Evolutionary conservation across 2,888 invertebrate species (phyloP).

Genomic region (Clivina fossor): DNA sequence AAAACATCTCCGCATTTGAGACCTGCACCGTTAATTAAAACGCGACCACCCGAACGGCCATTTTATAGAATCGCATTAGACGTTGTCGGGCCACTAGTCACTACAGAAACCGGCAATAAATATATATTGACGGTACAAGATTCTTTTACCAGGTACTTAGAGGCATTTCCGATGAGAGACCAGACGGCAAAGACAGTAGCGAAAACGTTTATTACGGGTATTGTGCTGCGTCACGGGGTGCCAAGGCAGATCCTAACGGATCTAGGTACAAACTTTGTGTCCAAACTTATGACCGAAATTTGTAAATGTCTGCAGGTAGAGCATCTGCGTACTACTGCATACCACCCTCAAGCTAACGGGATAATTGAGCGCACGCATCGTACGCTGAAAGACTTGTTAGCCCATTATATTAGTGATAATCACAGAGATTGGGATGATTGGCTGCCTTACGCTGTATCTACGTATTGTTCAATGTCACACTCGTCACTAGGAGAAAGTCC

Average conservation of each 20-base stretch:
- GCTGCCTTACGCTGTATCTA: slow-evolving; percentile 33
- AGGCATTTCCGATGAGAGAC: slow-evolving; percentile 40
- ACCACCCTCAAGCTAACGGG: neutral
- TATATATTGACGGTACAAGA: slow-evolving; percentile 39
- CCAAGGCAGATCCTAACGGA: slow-evolving; percentile 20
- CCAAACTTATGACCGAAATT: slow-evolving; percentile 5
- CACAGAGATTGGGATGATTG: slow-evolving; percentile 37
- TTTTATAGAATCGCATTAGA: slow-evolving; percentile 29
- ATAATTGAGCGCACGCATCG: slow-evolving; percentile 3
- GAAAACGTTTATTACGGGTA: neutral
- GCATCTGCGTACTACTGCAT: neutral
- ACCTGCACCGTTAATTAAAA: neutral
- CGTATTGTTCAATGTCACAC: slow-evolving; percentile 30
- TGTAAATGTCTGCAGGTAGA: neutral
- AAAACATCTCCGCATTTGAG: slow-evolving; percentile 1
- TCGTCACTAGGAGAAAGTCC: slow-evolving; percentile 35
- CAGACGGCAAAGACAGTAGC: slow-evolving; percentile 40
- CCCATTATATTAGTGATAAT: slow-evolving; percentile 21
- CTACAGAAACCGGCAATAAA: slow-evolving; percentile 25
- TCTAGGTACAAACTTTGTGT: slow-evolving; percentile 22
- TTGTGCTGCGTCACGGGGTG: slow-evolving; percentile 11
- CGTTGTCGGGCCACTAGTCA: slow-evolving; percentile 2
- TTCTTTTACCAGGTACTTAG: slow-evolving; percentile 36
- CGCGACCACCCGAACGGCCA: slow-evolving; percentile 12
- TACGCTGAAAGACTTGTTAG: slow-evolving; percentile 3